Evolutionary conservation across 2,888 invertebrate species (phyloP).

Genomic region (Chalcis sispes): DNA sequence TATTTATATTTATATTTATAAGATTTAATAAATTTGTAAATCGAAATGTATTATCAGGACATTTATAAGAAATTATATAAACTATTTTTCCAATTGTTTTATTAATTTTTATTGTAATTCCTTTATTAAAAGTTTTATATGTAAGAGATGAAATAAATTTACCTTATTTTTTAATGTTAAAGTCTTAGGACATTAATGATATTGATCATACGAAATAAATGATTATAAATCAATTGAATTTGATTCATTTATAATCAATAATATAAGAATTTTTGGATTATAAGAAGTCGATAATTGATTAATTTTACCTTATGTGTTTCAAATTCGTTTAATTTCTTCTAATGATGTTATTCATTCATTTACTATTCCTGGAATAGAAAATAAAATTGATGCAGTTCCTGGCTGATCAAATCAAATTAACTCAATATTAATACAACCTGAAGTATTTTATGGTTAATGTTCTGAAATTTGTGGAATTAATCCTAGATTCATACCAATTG

Average conservation of each 20-base stretch:
- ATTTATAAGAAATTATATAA: constrained; percentile 82
- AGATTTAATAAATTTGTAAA: constrained; percentile 80
- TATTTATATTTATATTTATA: constrained; percentile 78
- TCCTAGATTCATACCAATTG: constrained; percentile 46
- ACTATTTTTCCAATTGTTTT: constrained; percentile 80
- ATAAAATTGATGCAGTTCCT: constrained; percentile 82
- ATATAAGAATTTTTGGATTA: constrained; percentile 78
- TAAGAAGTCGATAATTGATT: constrained; percentile 82
- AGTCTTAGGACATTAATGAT: too few species aligned
- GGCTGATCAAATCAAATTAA: constrained; percentile 82
- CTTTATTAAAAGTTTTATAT: constrained; percentile 80
- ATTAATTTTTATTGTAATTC: constrained; percentile 81
- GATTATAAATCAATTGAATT: constrained; percentile 80
- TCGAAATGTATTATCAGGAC: constrained; percentile 79
- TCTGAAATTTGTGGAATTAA: constrained; percentile 84
- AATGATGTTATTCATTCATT: constrained; percentile 83
- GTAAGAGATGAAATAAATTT: constrained; percentile 81
- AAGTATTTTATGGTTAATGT: constrained; percentile 85
- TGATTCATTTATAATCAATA: constrained; percentile 81
- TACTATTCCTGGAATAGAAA: constrained; percentile 80
- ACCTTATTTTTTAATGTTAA: constrained; percentile 79
- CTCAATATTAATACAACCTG: constrained; percentile 81
- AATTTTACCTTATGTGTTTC: constrained; percentile 70
- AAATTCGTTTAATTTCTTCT: constrained; percentile 82
- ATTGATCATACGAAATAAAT: too few species aligned